Base-by-base conservation (phyloP, 2,113 vertebrate species). In the Zosterops hypoxanthus region DNA sequence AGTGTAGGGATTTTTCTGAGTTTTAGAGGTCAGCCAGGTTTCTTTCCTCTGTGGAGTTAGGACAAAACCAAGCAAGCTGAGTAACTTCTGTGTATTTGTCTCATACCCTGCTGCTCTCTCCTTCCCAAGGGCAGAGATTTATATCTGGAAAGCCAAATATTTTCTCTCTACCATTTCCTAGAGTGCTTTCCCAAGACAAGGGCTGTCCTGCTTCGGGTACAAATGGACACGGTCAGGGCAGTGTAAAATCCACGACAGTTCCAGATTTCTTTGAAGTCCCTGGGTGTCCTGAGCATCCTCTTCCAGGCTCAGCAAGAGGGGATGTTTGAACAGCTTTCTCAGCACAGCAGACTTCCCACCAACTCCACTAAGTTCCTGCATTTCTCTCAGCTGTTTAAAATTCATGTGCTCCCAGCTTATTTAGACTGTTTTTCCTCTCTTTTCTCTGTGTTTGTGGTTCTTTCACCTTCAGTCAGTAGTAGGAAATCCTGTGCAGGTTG, bases 371-470 rank as follows among this genome's bases (percentile, higher is more conserved):
- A 87, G 57, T 82, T 52, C 12, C 82, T 92, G 69, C 79, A 33
- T 61, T 83, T 95, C 78, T 72, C 41, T 88, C 34, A 59, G 82
- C 87, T 86, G 44, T 68, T 96, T 57, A 95, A 91, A 94, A 91
- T 91, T 71, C 73, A 33, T 24, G 23, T 34, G n/a, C 33, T 95
- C 21, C 52, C 34, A 13, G 46, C 18, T 79, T 88, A 28, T 75
- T 49, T 69, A 76, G 72, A 8, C 42, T 66, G 34, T 24, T 92
- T 94, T 85, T 87, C 70, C 70, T 68, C 23, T 64, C 29, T 14
- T 92, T 64, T 55, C 49, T 75, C 36, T 26, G 23, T 34, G 52
- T 81, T 94, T 6, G 2, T 47, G 59, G 18, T 85, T 90, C 60
- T 89, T 91, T 82, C 75, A 76, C 95, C 76, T 81, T 50, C 63